A percentile compares a stretch with the other conserved stretches of the same genome.
phyloP scores from a whole-genome alignment of 1,140 invertebrate genomes.

The Papilio xuthus region DNA sequence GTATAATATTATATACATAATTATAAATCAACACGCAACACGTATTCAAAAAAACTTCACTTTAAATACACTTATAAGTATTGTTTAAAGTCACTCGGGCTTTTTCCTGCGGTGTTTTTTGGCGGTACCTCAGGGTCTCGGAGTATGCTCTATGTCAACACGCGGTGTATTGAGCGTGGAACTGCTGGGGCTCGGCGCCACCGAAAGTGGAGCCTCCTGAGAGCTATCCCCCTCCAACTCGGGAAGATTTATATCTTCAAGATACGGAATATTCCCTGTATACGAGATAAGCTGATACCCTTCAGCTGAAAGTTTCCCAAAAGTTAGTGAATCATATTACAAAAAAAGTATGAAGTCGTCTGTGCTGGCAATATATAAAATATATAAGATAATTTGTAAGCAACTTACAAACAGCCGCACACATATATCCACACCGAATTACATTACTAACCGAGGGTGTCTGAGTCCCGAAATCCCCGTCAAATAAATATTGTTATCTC shows the following conservation, averaged over 20 bases:
- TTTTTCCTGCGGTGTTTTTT: constrained; percentile 42
- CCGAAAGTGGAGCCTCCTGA: constrained; percentile 47
- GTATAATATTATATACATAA: not conserved
- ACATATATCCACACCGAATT: not conserved
- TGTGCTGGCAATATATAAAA: not conserved
- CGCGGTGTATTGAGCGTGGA: constrained; percentile 76
- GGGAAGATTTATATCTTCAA: constrained; percentile 76
- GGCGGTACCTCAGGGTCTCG: constrained; percentile 55
- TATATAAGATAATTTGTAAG: not conserved
- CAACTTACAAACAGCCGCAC: not conserved
- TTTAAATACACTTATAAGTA: constrained; percentile 5
- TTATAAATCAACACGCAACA: not conserved
- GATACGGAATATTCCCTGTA: constrained; percentile 79
- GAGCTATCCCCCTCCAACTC: constrained; percentile 70
- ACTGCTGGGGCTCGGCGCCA: constrained; percentile 56
- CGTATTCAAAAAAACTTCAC: not conserved
- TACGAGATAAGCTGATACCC: constrained; percentile 81
- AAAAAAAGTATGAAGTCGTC: not conserved
- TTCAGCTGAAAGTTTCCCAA: constrained; percentile 78
- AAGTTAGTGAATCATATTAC: constrained; percentile 45
- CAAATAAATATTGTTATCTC: too few relatives aligned
- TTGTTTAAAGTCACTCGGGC: constrained; percentile 8
- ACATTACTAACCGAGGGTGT: too few relatives aligned
- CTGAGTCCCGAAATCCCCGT: too few relatives aligned
- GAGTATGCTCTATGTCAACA: constrained; percentile 53